A percentile compares a stretch with the other conserved stretches of the same genome.
These are phyloP conservation scores for Periophthalmus modestus DNA, from an alignment of 2,113 vertebrate genomes.

Conservation along the genomic window DNA sequence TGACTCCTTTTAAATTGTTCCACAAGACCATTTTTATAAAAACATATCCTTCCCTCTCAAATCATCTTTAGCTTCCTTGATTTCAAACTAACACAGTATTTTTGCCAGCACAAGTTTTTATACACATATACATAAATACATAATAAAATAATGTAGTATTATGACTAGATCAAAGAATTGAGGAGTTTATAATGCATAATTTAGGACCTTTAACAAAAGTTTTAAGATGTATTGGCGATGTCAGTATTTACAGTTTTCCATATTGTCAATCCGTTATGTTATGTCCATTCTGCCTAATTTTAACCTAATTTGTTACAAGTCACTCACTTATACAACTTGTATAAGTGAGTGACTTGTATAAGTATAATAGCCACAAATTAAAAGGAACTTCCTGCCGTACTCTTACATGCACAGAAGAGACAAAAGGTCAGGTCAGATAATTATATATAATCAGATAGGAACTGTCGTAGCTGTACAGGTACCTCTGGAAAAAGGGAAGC, in stretches of 20 bases:
- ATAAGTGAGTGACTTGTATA: too few relatives aligned
- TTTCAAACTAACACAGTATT: too few relatives aligned
- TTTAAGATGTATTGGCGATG: neutral
- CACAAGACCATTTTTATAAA: too few relatives aligned
- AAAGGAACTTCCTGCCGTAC: conserved; percentile 11
- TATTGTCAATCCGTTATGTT: neutral
- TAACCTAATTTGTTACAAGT: neutral
- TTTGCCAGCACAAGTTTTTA: too few relatives aligned
- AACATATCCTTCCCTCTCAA: too few relatives aligned
- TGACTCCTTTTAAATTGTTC: too few relatives aligned
- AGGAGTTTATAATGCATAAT: neutral
- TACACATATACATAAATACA: too few relatives aligned
- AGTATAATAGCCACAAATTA: neutral
- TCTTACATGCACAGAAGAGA: conserved; percentile 11
- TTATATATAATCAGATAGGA: conserved; percentile 16
- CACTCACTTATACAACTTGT: neutral
- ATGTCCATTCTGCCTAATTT: neutral
- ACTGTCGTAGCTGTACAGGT: conserved; percentile 18
- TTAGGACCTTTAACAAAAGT: neutral
- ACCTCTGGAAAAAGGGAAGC: conserved; percentile 10
- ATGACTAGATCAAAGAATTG: neutral
- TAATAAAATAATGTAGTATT: too few relatives aligned
- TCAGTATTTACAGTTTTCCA: neutral
- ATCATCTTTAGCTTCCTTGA: too few relatives aligned
- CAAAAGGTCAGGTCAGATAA: conserved; percentile 5